Evolutionary conservation across 2,888 invertebrate species (phyloP), one percentile per base, ranked within the genome.

Genomic region (Tolmerus cingulatus): DNA sequence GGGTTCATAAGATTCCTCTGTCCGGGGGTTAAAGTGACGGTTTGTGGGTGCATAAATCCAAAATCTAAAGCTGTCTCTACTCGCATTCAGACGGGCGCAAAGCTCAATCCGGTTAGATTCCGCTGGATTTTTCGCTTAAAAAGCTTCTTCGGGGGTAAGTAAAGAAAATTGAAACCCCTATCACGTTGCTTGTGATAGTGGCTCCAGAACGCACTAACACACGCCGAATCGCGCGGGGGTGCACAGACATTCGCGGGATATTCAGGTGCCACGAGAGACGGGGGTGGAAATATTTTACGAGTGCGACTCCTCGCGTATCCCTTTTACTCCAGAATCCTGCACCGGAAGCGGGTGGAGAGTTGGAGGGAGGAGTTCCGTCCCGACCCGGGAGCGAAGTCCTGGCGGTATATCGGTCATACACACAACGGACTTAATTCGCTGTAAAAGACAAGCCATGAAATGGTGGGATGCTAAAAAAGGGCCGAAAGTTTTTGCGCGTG

Each of bases 381-480:
- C 37, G 9, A n/a, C 34, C 76, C 34, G 30, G n/a, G n/a, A 78
- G n/a, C 78, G 27, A 23, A 43, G 27, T 46, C 23, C 23, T 43
- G 14, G 78, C 23, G 14, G 27, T 46, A 40, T 78, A 43, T 78
- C 23, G 37, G 37, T 40, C 46, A 27, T 79, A 57, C 12, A 82
- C 57, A 30, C 66, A 40, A 40, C 40, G 74, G 37, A 84, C 66
- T 66, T 84, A 84, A 84, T 74, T 84, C 84, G 40, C 74, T 84
- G 84, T 74, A 74, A 84, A 84, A 84, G 84, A 84, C 84, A 84
- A 84, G 43, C 74, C 66, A 66, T 84, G 66, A 84, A 76, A 55
- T 51, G 55, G 74, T 19, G n/a, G 84, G 27, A 84, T 74, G 37
- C 40, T 66, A 40, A 84, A 84, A n/a, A 81, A 81, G 81, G 55